Conservation (phyloP, 2,888 invertebrate genomes). For the Amphipyra berbera region DNA sequence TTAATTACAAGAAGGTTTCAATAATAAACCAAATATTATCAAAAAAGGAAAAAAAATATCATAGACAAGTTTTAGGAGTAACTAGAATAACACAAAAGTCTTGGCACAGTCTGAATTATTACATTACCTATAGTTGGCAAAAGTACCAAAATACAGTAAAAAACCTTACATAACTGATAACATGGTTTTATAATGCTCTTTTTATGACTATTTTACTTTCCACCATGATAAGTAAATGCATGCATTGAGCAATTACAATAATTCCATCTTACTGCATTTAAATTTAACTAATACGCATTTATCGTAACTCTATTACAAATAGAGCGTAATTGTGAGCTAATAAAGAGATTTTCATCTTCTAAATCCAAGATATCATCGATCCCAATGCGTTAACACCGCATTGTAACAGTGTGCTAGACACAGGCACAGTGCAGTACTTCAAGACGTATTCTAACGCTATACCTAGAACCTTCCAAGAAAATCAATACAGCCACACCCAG, state of each 20-base stretch:
- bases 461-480: slow-evolving; percentile 89
- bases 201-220: slow-evolving; percentile 76
- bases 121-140: slow-evolving; percentile 66
- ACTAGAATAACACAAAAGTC: slow-evolving; percentile 49
- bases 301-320: slow-evolving; percentile 7
- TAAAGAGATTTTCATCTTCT: slow-evolving; percentile 12
- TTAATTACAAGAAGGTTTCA: slow-evolving; percentile 9
- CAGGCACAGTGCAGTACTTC: slow-evolving; percentile 81
- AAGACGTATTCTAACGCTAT: slow-evolving; percentile 84
- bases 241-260: slow-evolving; percentile 54
- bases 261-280: slow-evolving; percentile 35
- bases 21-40: slow-evolving; percentile 20
- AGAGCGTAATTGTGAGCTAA: slow-evolving; percentile 10
- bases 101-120: slow-evolving; percentile 58
- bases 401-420: slow-evolving; percentile 74
- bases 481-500: slow-evolving; percentile 90
- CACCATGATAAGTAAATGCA: slow-evolving; percentile 66
- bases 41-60: slow-evolving; percentile 45
- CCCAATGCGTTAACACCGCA: slow-evolving; percentile 71
- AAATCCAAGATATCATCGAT: slow-evolving; percentile 61
- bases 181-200: slow-evolving; percentile 76
- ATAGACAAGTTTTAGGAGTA: slow-evolving; percentile 57
- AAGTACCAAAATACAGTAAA: slow-evolving; percentile 70
- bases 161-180: slow-evolving; percentile 85
- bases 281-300: slow-evolving; percentile 15